phyloP scores from a whole-genome alignment of 2,797 vertebrate species.

The Halcyon smyrnensis region DNA sequence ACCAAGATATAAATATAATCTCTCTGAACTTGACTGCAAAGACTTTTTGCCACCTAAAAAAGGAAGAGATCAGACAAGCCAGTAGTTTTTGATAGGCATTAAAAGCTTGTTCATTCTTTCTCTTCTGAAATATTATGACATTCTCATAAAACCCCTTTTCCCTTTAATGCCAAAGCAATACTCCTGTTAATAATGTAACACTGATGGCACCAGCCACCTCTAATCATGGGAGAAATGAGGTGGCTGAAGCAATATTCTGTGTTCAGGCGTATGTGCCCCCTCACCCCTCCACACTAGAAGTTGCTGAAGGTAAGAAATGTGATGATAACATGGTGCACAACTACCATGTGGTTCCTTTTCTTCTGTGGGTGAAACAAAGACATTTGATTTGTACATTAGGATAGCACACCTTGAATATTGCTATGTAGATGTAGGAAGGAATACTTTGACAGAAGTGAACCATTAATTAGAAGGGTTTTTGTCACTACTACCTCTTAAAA shows the following conservation, averaged over 20 bases:
- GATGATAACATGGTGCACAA: not conserved
- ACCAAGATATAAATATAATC: slow-evolving; percentile 5
- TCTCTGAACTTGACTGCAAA: slow-evolving; percentile 45
- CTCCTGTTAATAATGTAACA: slow-evolving; percentile 14
- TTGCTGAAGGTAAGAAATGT: not conserved
- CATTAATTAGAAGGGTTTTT: not conserved
- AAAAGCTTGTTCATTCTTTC: not conserved
- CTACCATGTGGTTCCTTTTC: fast-evolving
- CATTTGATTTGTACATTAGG: not conserved
- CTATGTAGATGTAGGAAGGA: not conserved
- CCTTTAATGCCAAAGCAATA: not conserved
- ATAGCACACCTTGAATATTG: not conserved
- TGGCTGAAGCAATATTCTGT: not conserved
- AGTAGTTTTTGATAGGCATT: slow-evolving; percentile 30
- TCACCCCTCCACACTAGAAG: not conserved
- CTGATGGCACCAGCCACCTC: not conserved
- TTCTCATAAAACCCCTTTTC: not conserved
- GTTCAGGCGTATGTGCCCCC: not conserved
- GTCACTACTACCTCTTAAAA: not conserved
- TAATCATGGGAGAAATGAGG: not conserved
- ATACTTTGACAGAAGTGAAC: not conserved
- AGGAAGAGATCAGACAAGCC: slow-evolving; percentile 36
- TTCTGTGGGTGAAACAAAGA: not conserved
- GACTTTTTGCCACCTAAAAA: slow-evolving; percentile 27
- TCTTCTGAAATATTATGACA: slow-evolving; percentile 13